These are phyloP conservation scores for Enteromius fasciolatus DNA, from an alignment of 2,797 vertebrate species.

Conservation along the genomic window DNA sequence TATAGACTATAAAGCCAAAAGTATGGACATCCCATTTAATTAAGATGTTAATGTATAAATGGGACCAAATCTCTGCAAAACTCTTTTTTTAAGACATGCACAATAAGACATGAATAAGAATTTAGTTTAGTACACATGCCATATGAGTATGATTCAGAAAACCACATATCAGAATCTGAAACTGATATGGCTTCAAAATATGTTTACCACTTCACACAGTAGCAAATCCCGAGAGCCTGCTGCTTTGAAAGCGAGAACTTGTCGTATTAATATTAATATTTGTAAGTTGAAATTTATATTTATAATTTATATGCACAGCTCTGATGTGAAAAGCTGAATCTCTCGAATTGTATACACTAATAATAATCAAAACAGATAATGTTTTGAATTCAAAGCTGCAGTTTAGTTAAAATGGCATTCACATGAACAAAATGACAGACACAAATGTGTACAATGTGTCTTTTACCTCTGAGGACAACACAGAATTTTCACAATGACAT, in stretches of 20 bases:
- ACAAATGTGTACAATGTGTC: neutral
- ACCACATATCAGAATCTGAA: neutral
- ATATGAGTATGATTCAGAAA: neutral
- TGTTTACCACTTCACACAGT: neutral
- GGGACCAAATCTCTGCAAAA: neutral
- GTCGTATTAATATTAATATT: neutral
- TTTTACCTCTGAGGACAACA: neutral
- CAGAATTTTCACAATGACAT: neutral
- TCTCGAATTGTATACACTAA: neutral
- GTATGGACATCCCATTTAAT: neutral
- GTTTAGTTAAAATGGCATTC: neutral
- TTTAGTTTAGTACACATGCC: neutral
- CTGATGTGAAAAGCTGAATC: neutral
- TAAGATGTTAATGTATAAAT: neutral
- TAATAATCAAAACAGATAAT: neutral
- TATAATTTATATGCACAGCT: neutral
- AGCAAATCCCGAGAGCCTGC: neutral
- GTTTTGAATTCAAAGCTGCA: neutral
- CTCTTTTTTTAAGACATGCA: neutral
- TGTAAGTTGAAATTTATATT: neutral
- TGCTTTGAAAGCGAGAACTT: neutral
- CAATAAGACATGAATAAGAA: neutral
- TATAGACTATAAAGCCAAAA: neutral
- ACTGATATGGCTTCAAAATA: neutral
- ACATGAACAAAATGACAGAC: neutral